Base-by-base conservation (phyloP, 2,888 invertebrate species). In the Teleiodes luculella region DNA sequence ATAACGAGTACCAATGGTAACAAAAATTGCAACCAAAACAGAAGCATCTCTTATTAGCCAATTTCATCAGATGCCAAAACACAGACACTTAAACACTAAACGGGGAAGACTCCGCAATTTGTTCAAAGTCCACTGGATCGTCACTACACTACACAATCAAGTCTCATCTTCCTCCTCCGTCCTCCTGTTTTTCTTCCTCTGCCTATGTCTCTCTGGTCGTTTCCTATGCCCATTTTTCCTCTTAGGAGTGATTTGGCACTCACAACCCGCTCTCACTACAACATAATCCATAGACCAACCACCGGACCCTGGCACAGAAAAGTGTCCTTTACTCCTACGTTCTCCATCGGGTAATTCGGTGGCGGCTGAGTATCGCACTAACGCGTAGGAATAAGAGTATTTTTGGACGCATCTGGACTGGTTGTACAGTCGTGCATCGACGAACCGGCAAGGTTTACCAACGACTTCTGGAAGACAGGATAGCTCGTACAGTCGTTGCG, bases 231-330 rank as follows among this genome's bases (percentile, higher is more conserved):
- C 64, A 36, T 70, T 68, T 62, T 90, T 91, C 65, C 86, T 85
- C 72, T 89, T 91, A 59, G 88, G 87, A 70, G 87, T 90, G 59
- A 96, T 91, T 77, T 95, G 94, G 83, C 97, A 97, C 71, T 95
- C 93, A 85, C 97, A 97, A 36, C 96, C 97, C 64, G 95, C 95
- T 56, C 96, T 91, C 58, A 97, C 93, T 68, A 91, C 90, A 68
- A 97, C 95, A 84, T 96, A 95, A 87, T 96, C 96, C 83, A 96
- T 88, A 58, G 94, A 93, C 93, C 95, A 96, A 53, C 91, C 91
- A 2, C 86, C 91, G 3, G 88, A 87, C 1, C 90, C 91, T 1
- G 92, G 91, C 62, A 92, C 84, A 1, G 84, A 77, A 67, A 86
- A 83, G 56, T 83, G 80, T 37, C 83, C 81, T 55, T 86, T 83